Base-by-base conservation (phyloP, 2,797 vertebrate genomes). In the Typhlichthys subterraneus region DNA sequence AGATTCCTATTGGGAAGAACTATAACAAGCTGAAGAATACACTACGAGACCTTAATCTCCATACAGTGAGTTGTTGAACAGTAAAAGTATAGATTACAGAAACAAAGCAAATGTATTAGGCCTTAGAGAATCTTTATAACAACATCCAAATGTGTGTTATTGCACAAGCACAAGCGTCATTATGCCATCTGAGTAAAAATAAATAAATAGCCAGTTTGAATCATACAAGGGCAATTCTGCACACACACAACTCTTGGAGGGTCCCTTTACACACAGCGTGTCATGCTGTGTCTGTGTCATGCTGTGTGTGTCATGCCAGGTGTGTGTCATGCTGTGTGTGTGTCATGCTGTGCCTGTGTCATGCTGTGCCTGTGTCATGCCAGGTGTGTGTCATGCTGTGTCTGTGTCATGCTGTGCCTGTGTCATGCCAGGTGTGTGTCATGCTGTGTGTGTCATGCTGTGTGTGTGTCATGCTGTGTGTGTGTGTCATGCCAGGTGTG, bases 1-100 rank as follows among this genome's bases (percentile, higher is more conserved):
- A 96, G 85, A 98, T 99, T 82, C 97, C 98, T 8, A 94, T 98
- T 46, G 96, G 96, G 52, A 99, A 97, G 83, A 99, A 99, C 88
- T 99, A 91, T 81, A 99, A 96, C 90, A 94, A 79, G 61, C 87
- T 99, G 72, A 99, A 99, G 91, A 97, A 93, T 83, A 95, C 94
- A 0, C 87, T 99, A 75, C 85, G 96, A 72, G 93, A 92, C 63
- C 94, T 99, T 70, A 99, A 97, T 81, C 94, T 99, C 59, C 96
- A 99, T 81, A 99, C 98, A 0, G 97, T 99, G 81, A 93, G 93
- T 91, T 50, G 10, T 45, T 42, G 38, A 8, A 42, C 38, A 9
- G 7, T 42, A 42, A 42, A 7, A 42, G 38, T 42, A 42, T 42
- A 42, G 2, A 42, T 42, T 42, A 42, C 38, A 42, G 38, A 42